phyloP scores from a whole-genome alignment of 64 coral and sea anemone species.

The Dendronephthya gigantea region DNA sequence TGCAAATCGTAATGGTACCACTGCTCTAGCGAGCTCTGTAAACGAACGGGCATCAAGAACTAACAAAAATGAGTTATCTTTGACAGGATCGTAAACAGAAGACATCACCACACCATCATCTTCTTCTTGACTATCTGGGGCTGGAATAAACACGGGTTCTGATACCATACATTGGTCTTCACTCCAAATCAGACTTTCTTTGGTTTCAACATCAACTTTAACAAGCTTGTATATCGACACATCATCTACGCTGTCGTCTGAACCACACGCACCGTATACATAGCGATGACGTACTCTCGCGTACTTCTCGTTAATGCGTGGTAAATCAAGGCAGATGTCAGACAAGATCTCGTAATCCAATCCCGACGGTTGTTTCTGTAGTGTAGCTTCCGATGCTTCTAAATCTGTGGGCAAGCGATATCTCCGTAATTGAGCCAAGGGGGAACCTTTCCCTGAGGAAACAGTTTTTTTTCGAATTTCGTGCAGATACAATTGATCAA shows the following conservation, averaged over 20 bases:
- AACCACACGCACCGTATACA: constrained; percentile 30
- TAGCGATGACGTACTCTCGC: constrained; percentile 50
- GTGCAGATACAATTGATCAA: constrained; percentile 25
- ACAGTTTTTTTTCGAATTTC: constrained; percentile 14
- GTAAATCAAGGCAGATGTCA: constrained; percentile 30
- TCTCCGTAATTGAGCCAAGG: constrained; percentile 20
- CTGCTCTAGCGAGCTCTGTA: constrained; percentile 47
- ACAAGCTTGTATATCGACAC: constrained; percentile 12
- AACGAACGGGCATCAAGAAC: constrained; percentile 59
- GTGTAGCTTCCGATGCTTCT: neutral
- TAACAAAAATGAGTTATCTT: constrained; percentile 51
- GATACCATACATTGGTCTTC: constrained; percentile 37
- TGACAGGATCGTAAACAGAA: constrained; percentile 44
- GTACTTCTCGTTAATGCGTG: constrained; percentile 45
- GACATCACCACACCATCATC: constrained; percentile 71
- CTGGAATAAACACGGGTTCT: constrained; percentile 61
- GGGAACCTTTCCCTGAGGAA: neutral
- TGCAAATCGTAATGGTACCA: constrained; percentile 31
- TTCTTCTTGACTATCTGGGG: constrained; percentile 41
- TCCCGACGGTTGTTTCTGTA: constrained; percentile 7
- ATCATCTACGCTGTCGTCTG: neutral
- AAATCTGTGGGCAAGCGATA: constrained; percentile 39
- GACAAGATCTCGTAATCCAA: constrained; percentile 47
- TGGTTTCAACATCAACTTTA: constrained; percentile 53
- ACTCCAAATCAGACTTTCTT: constrained; percentile 39